A percentile compares a stretch with the other conserved stretches of the same genome.
Evolutionary conservation across 2,888 invertebrate species (phyloP).

Genomic region (Athalia rosae): DNA sequence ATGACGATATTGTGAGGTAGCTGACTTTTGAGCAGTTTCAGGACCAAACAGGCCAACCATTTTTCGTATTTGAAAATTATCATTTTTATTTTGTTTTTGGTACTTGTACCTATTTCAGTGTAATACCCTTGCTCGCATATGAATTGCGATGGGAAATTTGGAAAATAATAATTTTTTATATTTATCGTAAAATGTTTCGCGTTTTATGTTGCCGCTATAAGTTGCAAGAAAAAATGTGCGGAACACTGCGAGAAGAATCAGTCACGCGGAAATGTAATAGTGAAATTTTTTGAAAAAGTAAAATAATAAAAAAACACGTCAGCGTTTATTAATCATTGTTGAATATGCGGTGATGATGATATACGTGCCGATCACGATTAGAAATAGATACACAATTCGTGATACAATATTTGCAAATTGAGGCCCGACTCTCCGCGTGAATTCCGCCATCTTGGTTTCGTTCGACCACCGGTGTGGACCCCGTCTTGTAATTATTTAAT

Average conservation of each 20-base stretch:
- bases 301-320: no score
- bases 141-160: not conserved
- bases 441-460: slow-evolving; percentile 72
- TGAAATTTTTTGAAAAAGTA: no score
- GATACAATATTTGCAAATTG: slow-evolving; percentile 28
- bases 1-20: slow-evolving; percentile 70
- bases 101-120: slow-evolving; percentile 29
- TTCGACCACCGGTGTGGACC: slow-evolving; percentile 69
- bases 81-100: slow-evolving; percentile 2
- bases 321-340: no score
- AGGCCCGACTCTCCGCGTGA: slow-evolving; percentile 64
- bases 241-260: no score
- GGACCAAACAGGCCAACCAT: slow-evolving; percentile 66
- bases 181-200: no score
- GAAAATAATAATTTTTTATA: no score
- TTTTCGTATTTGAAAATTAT: slow-evolving; percentile 1
- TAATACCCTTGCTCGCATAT: not conserved
- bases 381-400: slow-evolving; percentile 26
- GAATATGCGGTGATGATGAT: not conserved
- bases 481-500: slow-evolving; percentile 56
- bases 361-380: not conserved
- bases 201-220: not conserved
- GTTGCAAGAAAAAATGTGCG: not conserved
- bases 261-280: no score
- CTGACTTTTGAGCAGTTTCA: slow-evolving; percentile 71